Base-by-base conservation (phyloP, 1,140 invertebrate genomes). In the Pseudomyrmex concolor region DNA sequence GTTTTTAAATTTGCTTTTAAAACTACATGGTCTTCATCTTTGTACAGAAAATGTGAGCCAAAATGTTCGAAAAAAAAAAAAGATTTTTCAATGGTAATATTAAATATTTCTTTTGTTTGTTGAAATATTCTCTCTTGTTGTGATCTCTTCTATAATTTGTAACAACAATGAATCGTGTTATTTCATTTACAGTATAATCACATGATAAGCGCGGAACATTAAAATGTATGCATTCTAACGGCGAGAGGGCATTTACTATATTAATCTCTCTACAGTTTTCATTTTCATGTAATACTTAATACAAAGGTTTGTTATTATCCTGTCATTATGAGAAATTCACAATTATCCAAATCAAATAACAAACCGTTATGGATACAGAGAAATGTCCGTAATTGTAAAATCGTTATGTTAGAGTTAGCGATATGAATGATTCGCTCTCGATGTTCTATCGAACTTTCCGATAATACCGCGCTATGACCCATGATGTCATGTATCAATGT, bases 241-340 rank as follows among this genome's bases (percentile, higher is more conserved):
- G 34, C 34, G 34, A 45, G 10, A 45, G 2, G 34, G 70, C 34
- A 78, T 78, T 78, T 78, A 70, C 5, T 34, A 70, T 78, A 78
- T 78, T 78, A 57, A 70, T 59, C 13, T 34, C n/a, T 45, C 15
- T 22, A 17, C 1, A 57, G 63, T 3, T 55, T 70, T 17, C 19
- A 55, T 68, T 77, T 55, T 5, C 4, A 68, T 9, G 19, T 59
- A 78, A 78, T 12, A n/a, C 25, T 13, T 10, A 9, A 15, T 64
- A 68, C 51, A 78, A 78, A 59, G 54, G 34, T 25, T 12, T 8
- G 19, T 15, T 17, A 25, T 54, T 22, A 63, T 13, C 25, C 7
- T 13, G 45, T 59, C 51, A 59, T 80, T 70, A 45, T 43, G 13
- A 59, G n/a, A 15, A 7, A 15, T 43, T 45, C 13, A 48, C 22